A percentile compares a stretch with the other conserved stretches of the same genome.
phyloP scores from a whole-genome alignment of 2,113 vertebrate species.

The Tylochromis polylepis region DNA sequence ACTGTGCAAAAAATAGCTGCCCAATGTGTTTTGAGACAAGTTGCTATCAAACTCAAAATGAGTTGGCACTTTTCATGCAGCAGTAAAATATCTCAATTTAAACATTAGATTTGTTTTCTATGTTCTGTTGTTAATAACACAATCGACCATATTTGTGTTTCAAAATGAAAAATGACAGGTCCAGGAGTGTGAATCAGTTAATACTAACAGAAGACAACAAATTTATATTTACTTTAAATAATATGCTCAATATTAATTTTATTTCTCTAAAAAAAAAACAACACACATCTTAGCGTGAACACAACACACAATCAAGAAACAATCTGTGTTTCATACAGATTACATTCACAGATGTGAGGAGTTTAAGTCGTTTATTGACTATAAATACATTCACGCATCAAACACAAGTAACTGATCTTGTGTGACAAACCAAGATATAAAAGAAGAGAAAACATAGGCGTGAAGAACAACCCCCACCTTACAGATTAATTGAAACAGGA shows the following conservation, averaged over 20 bases:
- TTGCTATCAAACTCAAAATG: background rate
- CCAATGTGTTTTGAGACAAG: background rate
- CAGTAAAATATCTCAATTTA: background rate
- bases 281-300: background rate
- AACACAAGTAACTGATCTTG: background rate
- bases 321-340: background rate
- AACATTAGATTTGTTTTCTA: background rate
- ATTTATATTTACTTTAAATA: background rate
- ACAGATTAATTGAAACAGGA: background rate
- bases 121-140: background rate
- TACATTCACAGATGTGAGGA: background rate
- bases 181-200: background rate
- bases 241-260: background rate
- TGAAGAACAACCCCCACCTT: background rate
- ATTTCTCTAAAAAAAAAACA: background rate
- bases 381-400: slow-evolving; percentile 33
- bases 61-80: background rate
- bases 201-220: background rate
- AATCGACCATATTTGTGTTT: background rate
- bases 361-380: background rate
- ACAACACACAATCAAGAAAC: background rate
- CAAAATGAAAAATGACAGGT: background rate
- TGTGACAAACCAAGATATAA: background rate
- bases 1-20: background rate
- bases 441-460: background rate